These are phyloP conservation scores for Gallinago media DNA, from an alignment of 2,113 vertebrate genomes.

Conservation along the genomic window DNA sequence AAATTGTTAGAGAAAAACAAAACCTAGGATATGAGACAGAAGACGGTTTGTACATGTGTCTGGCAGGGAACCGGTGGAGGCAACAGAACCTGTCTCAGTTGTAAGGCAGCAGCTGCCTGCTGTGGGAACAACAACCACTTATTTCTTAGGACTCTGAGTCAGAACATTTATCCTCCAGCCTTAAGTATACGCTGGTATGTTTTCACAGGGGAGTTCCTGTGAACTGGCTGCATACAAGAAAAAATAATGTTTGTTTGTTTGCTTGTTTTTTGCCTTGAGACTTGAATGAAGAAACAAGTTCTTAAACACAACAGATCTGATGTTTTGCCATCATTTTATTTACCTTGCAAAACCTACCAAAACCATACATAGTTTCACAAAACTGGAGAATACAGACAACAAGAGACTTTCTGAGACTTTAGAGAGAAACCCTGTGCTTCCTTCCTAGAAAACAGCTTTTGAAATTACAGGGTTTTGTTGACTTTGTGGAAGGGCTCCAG, in stretches of 20 bases:
- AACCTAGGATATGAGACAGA: not conserved
- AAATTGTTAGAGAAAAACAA: not conserved
- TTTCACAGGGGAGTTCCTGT: not conserved
- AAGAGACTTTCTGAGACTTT: not conserved
- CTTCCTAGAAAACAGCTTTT: not conserved
- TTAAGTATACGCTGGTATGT: not conserved
- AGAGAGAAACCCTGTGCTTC: not conserved
- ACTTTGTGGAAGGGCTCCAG: not conserved
- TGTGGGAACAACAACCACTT: not conserved
- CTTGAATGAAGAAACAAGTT: not conserved
- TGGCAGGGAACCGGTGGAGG: not conserved
- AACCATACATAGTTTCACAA: not conserved
- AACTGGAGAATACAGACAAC: not conserved
- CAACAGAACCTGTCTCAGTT: not conserved
- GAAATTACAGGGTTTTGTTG: not conserved
- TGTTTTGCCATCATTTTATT: not conserved
- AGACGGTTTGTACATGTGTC: not conserved
- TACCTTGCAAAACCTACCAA: not conserved
- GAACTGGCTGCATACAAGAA: not conserved
- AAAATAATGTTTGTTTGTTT: not conserved
- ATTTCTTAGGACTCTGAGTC: not conserved
- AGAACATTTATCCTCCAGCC: not conserved
- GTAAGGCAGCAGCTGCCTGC: not conserved
- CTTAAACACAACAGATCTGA: not conserved
- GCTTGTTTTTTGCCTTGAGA: not conserved